Conservation (phyloP, 2,113 vertebrate genomes). For the Percopsis transmontana region DNA sequence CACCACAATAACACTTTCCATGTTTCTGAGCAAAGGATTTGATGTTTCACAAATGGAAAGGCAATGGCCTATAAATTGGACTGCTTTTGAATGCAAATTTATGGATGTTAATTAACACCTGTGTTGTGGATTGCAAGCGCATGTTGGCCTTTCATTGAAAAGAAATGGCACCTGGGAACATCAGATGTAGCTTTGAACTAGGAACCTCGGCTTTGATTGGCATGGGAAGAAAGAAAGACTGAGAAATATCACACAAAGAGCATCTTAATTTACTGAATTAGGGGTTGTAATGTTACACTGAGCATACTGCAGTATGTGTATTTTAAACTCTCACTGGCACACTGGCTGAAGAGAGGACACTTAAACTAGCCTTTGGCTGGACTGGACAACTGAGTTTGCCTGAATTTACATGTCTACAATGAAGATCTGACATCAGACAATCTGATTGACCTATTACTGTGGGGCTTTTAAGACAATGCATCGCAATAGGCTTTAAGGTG, state of each 20-base stretch:
- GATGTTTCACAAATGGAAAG: slow-evolving; percentile 73
- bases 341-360: slow-evolving; percentile 9
- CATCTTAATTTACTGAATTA: slow-evolving; percentile 72
- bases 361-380: slow-evolving; percentile 40
- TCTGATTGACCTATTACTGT: slow-evolving; percentile 7
- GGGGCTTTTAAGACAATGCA: background rate
- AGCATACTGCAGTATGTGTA: slow-evolving; percentile 28
- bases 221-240: slow-evolving; percentile 75
- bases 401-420: slow-evolving; percentile 61
- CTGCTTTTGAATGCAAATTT: slow-evolving; percentile 75
- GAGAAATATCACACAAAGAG: slow-evolving; percentile 73
- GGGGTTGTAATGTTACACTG: slow-evolving; percentile 56
- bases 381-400: slow-evolving; percentile 44
- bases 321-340: slow-evolving; percentile 25
- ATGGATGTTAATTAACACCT: slow-evolving; percentile 79
- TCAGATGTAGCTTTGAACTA: slow-evolving; percentile 69
- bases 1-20: slow-evolving; percentile 10
- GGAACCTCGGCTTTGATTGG: slow-evolving; percentile 65
- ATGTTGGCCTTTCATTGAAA: slow-evolving; percentile 75
- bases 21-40: slow-evolving; percentile 20
- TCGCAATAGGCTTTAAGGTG: background rate
- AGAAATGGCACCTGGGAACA: slow-evolving; percentile 68
- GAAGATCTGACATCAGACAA: slow-evolving; percentile 17
- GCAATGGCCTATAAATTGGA: slow-evolving; percentile 70
- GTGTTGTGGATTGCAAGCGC: slow-evolving; percentile 77